phyloP scores from a whole-genome alignment of 1,140 invertebrate genomes.

The Lordiphosa stackelbergi region DNA sequence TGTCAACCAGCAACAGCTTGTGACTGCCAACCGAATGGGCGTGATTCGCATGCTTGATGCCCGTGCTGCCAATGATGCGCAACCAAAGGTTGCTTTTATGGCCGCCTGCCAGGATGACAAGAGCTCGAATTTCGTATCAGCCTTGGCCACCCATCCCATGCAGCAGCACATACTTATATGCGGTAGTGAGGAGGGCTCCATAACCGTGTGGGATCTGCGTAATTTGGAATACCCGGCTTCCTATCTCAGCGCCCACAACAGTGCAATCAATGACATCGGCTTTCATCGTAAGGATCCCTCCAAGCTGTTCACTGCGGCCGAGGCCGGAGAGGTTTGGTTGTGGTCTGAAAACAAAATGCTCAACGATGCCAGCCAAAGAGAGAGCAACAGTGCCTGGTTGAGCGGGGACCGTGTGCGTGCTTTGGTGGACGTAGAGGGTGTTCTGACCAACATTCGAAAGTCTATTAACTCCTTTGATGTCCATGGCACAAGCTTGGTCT shows the following conservation, averaged over 20 bases:
- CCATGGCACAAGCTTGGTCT: slow-evolving; percentile 83
- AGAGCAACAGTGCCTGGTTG: slow-evolving; percentile 80
- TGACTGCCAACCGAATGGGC: slow-evolving; percentile 90
- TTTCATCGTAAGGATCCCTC: slow-evolving; percentile 90
- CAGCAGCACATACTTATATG: slow-evolving; percentile 88
- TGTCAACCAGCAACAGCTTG: slow-evolving; percentile 85
- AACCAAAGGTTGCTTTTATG: slow-evolving; percentile 82
- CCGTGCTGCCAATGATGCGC: slow-evolving; percentile 80
- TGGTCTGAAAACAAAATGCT: slow-evolving; percentile 82
- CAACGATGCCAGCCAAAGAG: slow-evolving; percentile 27
- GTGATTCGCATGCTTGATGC: slow-evolving; percentile 93
- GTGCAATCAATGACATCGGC: slow-evolving; percentile 87
- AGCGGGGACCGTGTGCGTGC: slow-evolving; percentile 82
- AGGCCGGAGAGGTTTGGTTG: slow-evolving; percentile 90
- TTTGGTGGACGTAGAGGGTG: slow-evolving; percentile 84
- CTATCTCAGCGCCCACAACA: slow-evolving; percentile 86
- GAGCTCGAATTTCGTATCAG: slow-evolving; percentile 82
- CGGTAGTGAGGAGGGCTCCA: slow-evolving; percentile 87
- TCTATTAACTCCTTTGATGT: slow-evolving; percentile 89
- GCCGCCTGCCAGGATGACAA: slow-evolving; percentile 82
- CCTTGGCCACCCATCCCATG: slow-evolving; percentile 88
- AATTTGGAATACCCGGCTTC: slow-evolving; percentile 89
- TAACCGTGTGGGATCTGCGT: slow-evolving; percentile 93
- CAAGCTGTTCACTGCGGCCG: slow-evolving; percentile 88
- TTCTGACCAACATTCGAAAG: slow-evolving; percentile 84